Conservation (phyloP, 2,113 vertebrate genomes). For the Prinia subflava region DNA sequence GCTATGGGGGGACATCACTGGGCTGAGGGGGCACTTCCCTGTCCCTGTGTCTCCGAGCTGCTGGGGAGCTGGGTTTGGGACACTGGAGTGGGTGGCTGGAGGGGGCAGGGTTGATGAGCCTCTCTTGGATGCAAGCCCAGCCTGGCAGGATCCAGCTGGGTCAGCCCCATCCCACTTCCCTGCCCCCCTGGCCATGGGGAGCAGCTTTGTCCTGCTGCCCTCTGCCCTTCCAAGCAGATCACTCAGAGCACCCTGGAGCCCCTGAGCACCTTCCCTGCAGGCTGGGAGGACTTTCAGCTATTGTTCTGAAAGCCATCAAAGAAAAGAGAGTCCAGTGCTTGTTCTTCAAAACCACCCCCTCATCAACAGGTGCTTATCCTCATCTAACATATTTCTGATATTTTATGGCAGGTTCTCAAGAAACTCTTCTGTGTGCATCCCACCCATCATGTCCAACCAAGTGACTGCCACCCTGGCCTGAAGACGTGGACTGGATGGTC, state of each 20-base stretch:
- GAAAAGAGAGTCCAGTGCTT: background rate
- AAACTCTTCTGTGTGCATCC: background rate
- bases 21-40: background rate
- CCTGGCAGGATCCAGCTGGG: background rate
- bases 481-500: background rate
- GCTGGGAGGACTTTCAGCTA: background rate
- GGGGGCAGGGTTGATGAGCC: background rate
- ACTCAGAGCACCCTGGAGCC: background rate
- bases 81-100: rapidly evolving
- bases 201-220: background rate
- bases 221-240: background rate
- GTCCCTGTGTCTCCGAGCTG: background rate
- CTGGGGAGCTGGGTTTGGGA: background rate
- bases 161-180: background rate
- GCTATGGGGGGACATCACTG: background rate
- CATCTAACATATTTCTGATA: background rate
- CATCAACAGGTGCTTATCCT: background rate
- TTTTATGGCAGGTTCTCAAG: background rate
- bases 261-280: background rate
- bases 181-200: background rate
- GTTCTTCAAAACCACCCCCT: background rate
- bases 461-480: background rate
- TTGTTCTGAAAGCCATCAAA: background rate
- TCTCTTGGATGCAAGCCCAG: background rate
- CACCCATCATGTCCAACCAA: rapidly evolving